Conservation (phyloP, 1,140 invertebrate species). For the Tetranychus cinnabarinus region DNA sequence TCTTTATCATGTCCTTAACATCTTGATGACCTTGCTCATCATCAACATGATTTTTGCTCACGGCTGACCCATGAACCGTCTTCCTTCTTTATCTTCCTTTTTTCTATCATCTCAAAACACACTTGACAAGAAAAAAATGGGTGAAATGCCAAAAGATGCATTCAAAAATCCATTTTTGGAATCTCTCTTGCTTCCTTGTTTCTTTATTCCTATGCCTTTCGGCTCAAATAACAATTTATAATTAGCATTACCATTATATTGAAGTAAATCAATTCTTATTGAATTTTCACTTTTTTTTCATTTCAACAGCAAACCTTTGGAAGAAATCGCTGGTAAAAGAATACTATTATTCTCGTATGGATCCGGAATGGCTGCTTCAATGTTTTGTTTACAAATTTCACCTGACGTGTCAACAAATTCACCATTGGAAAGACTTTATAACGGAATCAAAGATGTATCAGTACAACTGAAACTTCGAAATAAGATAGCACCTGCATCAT, state of each 20-base stretch:
- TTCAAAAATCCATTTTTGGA: background rate
- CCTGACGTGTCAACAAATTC: slow-evolving; percentile 27
- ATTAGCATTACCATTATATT: no score
- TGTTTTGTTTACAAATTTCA: slow-evolving; percentile 66
- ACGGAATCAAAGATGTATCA: slow-evolving; percentile 40
- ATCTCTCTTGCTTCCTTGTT: no score
- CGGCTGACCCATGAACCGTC: no score
- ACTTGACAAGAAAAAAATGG: no score
- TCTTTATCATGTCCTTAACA: no score
- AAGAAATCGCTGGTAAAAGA: slow-evolving; percentile 45
- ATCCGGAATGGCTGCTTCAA: slow-evolving; percentile 76
- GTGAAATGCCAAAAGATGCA: no score
- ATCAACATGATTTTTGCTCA: no score
- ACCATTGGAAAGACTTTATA: slow-evolving; percentile 35
- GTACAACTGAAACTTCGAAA: slow-evolving; percentile 38
- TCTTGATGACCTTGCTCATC: no score
- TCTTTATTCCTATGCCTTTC: background rate
- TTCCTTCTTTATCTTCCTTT: background rate
- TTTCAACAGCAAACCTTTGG: slow-evolving; percentile 25
- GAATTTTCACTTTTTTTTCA: background rate
- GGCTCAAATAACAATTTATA: no score
- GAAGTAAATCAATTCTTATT: background rate
- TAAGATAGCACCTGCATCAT: slow-evolving; percentile 45
- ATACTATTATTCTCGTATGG: slow-evolving; percentile 90
- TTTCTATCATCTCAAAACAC: background rate